Base-by-base conservation (phyloP, 2,888 invertebrate species). In the Drosophila pullipes region DNA sequence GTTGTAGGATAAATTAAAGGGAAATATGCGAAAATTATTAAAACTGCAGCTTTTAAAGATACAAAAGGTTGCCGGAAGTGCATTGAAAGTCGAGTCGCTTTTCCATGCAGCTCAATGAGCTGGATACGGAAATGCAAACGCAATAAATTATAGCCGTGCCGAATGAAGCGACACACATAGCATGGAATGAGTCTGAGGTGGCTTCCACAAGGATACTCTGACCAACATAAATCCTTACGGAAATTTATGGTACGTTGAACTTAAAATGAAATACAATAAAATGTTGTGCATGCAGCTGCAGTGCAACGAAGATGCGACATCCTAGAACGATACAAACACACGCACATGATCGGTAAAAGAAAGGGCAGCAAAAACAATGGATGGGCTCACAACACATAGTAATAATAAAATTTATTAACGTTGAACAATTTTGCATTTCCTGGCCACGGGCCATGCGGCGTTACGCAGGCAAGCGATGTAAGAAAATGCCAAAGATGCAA, bases 181-280 rank as follows among this genome's bases (percentile, higher is more conserved):
- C 11, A 50, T 16, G 49, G 58, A 30, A 22, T 11, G 30, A 39
- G 66, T 10, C 13, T 25, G 57, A 35, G 61, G 31, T 50, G 18
- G 61, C 31, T 49, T 44, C 55, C 53, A 53, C 47, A 59, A 62
- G 41, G 66, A 60, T 37, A 61, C 57, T 44, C 71, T 62, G 88
- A 61, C 70, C 74, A 81, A 75, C 86, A 89, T 89, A 86, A 89
- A 89, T 89, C 84, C 82, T 78, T 86, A 68, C 63, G 70, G 35
- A 84, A 86, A 86, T 86, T 85, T 85, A 86, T 86, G 81, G 89
- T 76, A 78, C 84, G 84, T 89, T 85, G 85, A 86, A 86, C 89
- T 89, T 84, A 84, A 86, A 89, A 86, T 73, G 84, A 82, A 85
- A 88, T 85, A 89, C 89, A 86, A 86, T 86, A 86, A 89, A 84